Percentiles rank a stretch among this genome's conserved stretches.
Evolutionary conservation across 30 jellyfish, hydroid and myxozoan species (phyloP).

Genomic region (Nemopilema nomurai): DNA sequence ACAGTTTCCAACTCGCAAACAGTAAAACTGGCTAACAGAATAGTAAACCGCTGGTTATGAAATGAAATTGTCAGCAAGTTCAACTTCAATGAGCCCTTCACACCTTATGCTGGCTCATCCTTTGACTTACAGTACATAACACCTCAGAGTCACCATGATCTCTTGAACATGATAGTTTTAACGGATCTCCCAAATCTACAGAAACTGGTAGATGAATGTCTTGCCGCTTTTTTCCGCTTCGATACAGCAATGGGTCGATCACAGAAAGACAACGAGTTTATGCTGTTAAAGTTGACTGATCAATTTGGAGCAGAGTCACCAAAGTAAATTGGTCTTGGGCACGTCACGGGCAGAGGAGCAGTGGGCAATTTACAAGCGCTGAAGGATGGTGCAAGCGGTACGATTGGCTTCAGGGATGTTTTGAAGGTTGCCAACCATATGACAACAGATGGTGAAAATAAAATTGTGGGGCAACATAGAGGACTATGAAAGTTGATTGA

Average conservation of each 20-base stretch:
- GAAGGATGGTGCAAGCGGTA: slow-evolving; percentile 20
- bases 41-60: too few species aligned
- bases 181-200: slow-evolving; percentile 16
- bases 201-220: background rate
- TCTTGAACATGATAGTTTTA: slow-evolving; percentile 11
- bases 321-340: slow-evolving; percentile 36
- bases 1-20: slow-evolving; percentile 7
- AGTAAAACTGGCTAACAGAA: slow-evolving; percentile 1
- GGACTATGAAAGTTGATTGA: slow-evolving; percentile 45
- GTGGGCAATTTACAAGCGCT: slow-evolving; percentile 41
- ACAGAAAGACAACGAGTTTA: slow-evolving; percentile 45
- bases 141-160: slow-evolving; percentile 21
- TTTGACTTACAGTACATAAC: slow-evolving; percentile 14
- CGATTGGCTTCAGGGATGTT: slow-evolving; percentile 15
- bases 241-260: slow-evolving; percentile 39
- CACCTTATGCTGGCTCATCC: slow-evolving; percentile 26
- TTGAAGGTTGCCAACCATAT: slow-evolving; percentile 16
- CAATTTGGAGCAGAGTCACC: slow-evolving; percentile 5
- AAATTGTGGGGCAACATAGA: slow-evolving; percentile 28
- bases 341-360: slow-evolving; percentile 7
- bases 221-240: slow-evolving; percentile 13
- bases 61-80: slow-evolving; percentile 26
- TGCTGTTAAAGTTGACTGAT: slow-evolving; percentile 20
- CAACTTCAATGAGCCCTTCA: slow-evolving; percentile 14
- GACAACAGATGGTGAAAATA: slow-evolving; percentile 32